Evolutionary conservation across 2,797 vertebrate species (phyloP), one percentile per base, ranked within the genome.

Genomic region (Sandelia bainsii): DNA sequence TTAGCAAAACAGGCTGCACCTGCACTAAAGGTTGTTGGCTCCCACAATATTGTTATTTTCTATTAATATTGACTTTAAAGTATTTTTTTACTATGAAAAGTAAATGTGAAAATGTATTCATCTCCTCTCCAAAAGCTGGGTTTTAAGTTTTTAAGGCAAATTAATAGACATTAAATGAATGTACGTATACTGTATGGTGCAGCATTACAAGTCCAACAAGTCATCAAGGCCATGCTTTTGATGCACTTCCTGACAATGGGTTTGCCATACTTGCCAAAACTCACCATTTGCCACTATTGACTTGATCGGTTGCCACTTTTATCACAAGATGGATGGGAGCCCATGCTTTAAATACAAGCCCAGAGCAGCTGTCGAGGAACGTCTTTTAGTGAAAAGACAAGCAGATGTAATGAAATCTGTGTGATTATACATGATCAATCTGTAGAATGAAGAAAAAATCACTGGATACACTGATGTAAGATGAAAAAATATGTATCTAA

Each of bases 291-390:
- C 44, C 25, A 27, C 29, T 23, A 20, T 5, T 29, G 32, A 69
- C 42, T 62, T 65, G 51, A 70, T 14, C 48, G 37, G 45, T 48
- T 61, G 50, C 29, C 39, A 40, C 44, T 49, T 65, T 67, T 67
- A 42, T 59, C 74, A 77, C 60, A 77, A 66, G 52, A 66, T 63
- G 60, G 48, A 44, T 37, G 27, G 39, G 29, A 64, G 57, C 16
- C 37, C 3, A 2, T 12, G 8, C 64, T 77, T 72, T 58, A 81
- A 73, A 79, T 62, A 72, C 25, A 54, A 46, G 20, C 32, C 34
- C n/a, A 25, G 58, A 61, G 45, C 86, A 88, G 75, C 59, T 84
- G 79, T 46, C 6, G 10, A 27, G 42, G 25, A 44, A 57, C 34
- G 61, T 77, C 20, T 69, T 57, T 75, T 56, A 20, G 42, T 34